phyloP scores from a whole-genome alignment of 1,140 invertebrate species.

The Nebria ingens region DNA sequence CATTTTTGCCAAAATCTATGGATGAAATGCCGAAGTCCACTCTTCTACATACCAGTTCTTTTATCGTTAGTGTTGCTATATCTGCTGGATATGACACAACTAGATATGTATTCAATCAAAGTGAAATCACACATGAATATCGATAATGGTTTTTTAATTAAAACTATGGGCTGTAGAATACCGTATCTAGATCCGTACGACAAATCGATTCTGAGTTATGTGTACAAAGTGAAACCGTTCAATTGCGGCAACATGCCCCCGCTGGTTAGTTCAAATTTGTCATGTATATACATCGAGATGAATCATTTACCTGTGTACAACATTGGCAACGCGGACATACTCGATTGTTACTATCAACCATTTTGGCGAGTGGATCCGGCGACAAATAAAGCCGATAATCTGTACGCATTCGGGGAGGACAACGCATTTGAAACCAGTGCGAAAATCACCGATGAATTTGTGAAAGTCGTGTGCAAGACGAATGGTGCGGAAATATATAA shows the following conservation, averaged over 20 bases:
- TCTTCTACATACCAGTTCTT: neutral
- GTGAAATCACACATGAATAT: neutral
- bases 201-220: slow-evolving; percentile 37
- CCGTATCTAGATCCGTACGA: slow-evolving; percentile 65
- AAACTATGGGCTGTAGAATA: slow-evolving; percentile 67
- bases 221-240: slow-evolving; percentile 33
- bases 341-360: slow-evolving; percentile 51
- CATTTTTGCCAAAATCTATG: too few relatives aligned
- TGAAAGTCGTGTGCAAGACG: slow-evolving; percentile 47
- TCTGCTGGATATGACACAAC: neutral
- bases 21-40: neutral
- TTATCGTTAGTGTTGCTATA: neutral
- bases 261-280: slow-evolving; percentile 50
- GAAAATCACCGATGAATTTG: slow-evolving; percentile 45
- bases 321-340: slow-evolving; percentile 32
- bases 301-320: slow-evolving; percentile 37
- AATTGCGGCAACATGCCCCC: slow-evolving; percentile 39
- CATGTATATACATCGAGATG: slow-evolving; percentile 45
- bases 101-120: neutral
- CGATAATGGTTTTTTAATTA: slow-evolving; percentile 43
- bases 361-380: slow-evolving; percentile 44
- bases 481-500: slow-evolving; percentile 43
- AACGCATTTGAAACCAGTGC: slow-evolving; percentile 35
- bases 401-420: slow-evolving; percentile 35
- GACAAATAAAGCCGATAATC: slow-evolving; percentile 32